Conservation (phyloP, 2,797 vertebrate species). For the Helostoma temminkii region DNA sequence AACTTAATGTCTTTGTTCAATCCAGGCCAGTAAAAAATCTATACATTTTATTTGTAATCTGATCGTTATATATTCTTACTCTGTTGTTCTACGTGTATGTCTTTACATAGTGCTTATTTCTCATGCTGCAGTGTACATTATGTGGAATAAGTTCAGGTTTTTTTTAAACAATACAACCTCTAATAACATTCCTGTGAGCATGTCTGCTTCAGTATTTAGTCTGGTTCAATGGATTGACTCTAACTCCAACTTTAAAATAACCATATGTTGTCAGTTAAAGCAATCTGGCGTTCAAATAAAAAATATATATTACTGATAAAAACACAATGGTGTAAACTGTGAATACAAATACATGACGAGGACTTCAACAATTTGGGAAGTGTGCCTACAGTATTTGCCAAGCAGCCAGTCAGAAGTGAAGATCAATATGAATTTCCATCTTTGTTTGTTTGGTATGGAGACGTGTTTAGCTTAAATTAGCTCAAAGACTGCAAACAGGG, state of each 20-base stretch:
- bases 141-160: neutral
- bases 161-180: constrained; percentile 4
- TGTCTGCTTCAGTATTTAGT: constrained; percentile 18
- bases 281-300: constrained; percentile 16
- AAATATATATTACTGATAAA: constrained; percentile 1
- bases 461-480: constrained; percentile 59
- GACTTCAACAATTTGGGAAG: constrained; percentile 28
- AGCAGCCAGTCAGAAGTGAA: constrained; percentile 38
- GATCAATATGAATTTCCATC: constrained; percentile 57
- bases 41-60: constrained; percentile 24
- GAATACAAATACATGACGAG: neutral
- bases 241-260: constrained; percentile 13
- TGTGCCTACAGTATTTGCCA: constrained; percentile 39
- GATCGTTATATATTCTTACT: constrained; percentile 1
- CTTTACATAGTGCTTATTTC: constrained; percentile 27
- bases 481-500: constrained; percentile 48
- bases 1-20: too few species aligned
- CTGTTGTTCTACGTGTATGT: too few species aligned
- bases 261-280: constrained; percentile 23
- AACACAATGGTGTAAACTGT: neutral
- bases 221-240: constrained; percentile 40
- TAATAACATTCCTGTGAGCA: too few species aligned
- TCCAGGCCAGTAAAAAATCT: constrained; percentile 13
- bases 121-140: constrained; percentile 1
- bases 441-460: constrained; percentile 33